Evolutionary conservation across 2,888 invertebrate species (phyloP).

Genomic region (Sarcophaga rosellei): DNA sequence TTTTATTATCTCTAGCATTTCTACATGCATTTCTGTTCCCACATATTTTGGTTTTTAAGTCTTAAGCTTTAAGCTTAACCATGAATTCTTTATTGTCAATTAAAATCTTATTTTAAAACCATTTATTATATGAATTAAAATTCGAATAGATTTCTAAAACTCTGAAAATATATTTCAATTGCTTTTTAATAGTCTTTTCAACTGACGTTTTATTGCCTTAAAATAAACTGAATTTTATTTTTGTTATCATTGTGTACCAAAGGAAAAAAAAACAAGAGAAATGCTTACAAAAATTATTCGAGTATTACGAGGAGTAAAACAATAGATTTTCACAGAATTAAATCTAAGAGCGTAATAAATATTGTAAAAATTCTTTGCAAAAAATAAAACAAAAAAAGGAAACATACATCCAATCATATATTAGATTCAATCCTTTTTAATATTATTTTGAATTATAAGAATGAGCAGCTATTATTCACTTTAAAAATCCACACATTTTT

Average conservation of each 20-base stretch:
- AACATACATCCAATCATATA: not conserved
- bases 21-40: no score
- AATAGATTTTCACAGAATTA: conserved; percentile 46
- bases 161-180: no score
- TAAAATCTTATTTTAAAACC: no score
- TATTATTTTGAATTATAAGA: conserved; percentile 62
- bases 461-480: conserved; percentile 61
- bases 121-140: no score
- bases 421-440: conserved; percentile 49
- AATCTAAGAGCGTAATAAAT: conserved; percentile 42
- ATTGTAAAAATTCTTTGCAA: not conserved
- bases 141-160: no score
- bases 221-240: not conserved
- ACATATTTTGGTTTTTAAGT: no score
- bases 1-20: no score
- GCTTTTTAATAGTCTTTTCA: not conserved
- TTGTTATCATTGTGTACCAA: no score
- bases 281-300: not conserved
- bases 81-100: no score
- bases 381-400: conserved; percentile 32
- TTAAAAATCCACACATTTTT: conserved; percentile 63
- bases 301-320: conserved; percentile 10
- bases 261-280: not conserved
- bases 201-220: not conserved
- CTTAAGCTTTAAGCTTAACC: no score